Conservation (phyloP, 2,797 vertebrate species). For the Nannoperca australis region DNA sequence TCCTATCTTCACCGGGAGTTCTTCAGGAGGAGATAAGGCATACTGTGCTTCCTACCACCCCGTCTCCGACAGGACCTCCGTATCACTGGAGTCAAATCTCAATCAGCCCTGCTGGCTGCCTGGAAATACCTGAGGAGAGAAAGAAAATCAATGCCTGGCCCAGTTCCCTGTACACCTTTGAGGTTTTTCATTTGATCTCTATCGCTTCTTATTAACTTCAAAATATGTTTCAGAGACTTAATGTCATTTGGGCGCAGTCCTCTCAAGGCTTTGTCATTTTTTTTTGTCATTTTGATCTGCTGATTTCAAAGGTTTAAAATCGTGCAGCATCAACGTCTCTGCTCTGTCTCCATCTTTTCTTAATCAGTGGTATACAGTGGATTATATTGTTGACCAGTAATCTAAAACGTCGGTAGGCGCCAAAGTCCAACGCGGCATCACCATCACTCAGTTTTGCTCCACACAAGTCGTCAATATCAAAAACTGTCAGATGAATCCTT, state of each 20-base stretch:
- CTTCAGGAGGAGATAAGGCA: constrained; percentile 65
- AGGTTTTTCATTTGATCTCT: constrained; percentile 66
- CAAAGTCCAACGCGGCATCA: background rate
- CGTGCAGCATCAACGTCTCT: background rate
- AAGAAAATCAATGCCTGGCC: constrained; percentile 60
- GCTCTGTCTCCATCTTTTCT: background rate
- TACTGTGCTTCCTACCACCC: constrained; percentile 14
- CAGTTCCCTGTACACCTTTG: constrained; percentile 41
- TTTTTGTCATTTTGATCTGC: constrained; percentile 12
- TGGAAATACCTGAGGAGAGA: constrained; percentile 54
- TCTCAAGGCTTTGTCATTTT: constrained; percentile 10
- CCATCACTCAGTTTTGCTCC: constrained; percentile 41
- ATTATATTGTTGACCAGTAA: constrained; percentile 27
- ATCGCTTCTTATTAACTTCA: constrained; percentile 65
- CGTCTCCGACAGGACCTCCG: constrained; percentile 39
- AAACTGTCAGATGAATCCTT: constrained; percentile 19
- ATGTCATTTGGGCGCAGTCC: constrained; percentile 4
- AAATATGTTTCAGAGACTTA: constrained; percentile 53
- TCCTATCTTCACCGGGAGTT: constrained; percentile 51
- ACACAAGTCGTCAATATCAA: constrained; percentile 21
- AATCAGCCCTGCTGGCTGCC: constrained; percentile 51
- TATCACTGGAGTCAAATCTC: constrained; percentile 69
- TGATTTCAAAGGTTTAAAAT: constrained; percentile 11
- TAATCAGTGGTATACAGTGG: constrained; percentile 15
- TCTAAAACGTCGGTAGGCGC: constrained; percentile 13